These are phyloP conservation scores for Nesometra sesokonis DNA, from an alignment of 35 echinoderm and acorn worm genomes.

Conservation along the genomic window DNA sequence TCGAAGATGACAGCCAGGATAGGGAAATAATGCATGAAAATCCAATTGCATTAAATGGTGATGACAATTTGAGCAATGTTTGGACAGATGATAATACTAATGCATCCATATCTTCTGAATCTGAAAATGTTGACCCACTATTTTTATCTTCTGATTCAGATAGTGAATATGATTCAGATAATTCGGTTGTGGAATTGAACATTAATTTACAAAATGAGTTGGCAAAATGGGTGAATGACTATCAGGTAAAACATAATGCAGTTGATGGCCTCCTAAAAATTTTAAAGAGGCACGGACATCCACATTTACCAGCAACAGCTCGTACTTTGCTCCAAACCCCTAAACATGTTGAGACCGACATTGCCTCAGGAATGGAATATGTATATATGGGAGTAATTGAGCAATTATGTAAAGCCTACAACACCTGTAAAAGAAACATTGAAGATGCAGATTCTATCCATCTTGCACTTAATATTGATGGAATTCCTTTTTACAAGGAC, in stretches of 20 bases:
- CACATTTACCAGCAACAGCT: conserved; percentile 27
- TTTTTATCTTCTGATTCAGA: neutral
- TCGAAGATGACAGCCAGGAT: neutral
- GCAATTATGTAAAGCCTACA: conserved; percentile 24
- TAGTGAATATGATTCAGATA: neutral
- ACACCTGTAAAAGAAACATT: conserved; percentile 7
- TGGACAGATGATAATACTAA: too few species aligned
- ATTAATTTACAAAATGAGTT: conserved; percentile 19
- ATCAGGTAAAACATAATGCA: conserved; percentile 54
- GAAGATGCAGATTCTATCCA: conserved; percentile 4
- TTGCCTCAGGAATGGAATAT: conserved; percentile 42
- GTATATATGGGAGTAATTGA: conserved; percentile 32
- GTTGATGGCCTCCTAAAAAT: conserved; percentile 54
- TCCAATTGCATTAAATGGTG: too few species aligned
- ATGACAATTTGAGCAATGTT: too few species aligned
- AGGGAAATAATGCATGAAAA: too few species aligned
- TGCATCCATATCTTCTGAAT: too few species aligned
- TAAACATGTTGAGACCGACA: conserved; percentile 5
- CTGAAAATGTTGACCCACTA: too few species aligned
- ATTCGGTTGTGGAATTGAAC: neutral
- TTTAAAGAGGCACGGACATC: conserved; percentile 28
- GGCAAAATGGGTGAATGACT: conserved; percentile 32
- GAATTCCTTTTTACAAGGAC: conserved; percentile 32
- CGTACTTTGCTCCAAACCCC: conserved; percentile 43
- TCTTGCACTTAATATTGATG: conserved; percentile 34